Evolutionary conservation across 1,140 invertebrate species (phyloP).

Genomic region (Vanessa tameamea): DNA sequence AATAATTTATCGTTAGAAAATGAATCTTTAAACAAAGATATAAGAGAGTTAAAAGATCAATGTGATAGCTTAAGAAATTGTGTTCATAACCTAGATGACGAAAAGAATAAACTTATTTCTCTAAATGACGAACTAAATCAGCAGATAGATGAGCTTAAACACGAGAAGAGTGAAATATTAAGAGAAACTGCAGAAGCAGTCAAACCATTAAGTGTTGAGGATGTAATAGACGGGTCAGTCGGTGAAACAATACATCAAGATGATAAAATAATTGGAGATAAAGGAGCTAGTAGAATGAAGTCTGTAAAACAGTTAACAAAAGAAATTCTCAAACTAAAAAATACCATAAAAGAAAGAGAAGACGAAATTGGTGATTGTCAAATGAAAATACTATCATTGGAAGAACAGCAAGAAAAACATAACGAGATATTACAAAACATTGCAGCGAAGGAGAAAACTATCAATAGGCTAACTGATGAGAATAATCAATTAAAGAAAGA

Average conservation of each 20-base stretch:
- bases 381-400: slow-evolving; percentile 76
- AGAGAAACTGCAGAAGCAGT: slow-evolving; percentile 70
- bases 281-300: slow-evolving; percentile 63
- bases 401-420: slow-evolving; percentile 75
- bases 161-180: slow-evolving; percentile 66
- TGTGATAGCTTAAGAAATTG: slow-evolving; percentile 77
- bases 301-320: slow-evolving; percentile 77
- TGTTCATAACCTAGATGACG: slow-evolving; percentile 81
- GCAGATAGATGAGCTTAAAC: slow-evolving; percentile 75
- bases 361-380: slow-evolving; percentile 79
- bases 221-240: slow-evolving; percentile 48
- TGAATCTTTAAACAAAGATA: slow-evolving; percentile 78
- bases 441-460: slow-evolving; percentile 55
- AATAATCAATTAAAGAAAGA: slow-evolving; percentile 67
- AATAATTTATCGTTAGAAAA: slow-evolving; percentile 84
- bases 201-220: slow-evolving; percentile 58
- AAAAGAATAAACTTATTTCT: slow-evolving; percentile 79
- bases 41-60: slow-evolving; percentile 82
- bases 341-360: slow-evolving; percentile 80
- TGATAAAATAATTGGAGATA: slow-evolving; percentile 63
- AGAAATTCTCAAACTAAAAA: slow-evolving; percentile 78
- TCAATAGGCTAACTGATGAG: slow-evolving; percentile 63
- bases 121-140: slow-evolving; percentile 61
- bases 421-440: slow-evolving; percentile 59
- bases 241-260: slow-evolving; percentile 53